phyloP scores from a whole-genome alignment of 2,888 invertebrate genomes.

The Cheilosia variabilis region DNA sequence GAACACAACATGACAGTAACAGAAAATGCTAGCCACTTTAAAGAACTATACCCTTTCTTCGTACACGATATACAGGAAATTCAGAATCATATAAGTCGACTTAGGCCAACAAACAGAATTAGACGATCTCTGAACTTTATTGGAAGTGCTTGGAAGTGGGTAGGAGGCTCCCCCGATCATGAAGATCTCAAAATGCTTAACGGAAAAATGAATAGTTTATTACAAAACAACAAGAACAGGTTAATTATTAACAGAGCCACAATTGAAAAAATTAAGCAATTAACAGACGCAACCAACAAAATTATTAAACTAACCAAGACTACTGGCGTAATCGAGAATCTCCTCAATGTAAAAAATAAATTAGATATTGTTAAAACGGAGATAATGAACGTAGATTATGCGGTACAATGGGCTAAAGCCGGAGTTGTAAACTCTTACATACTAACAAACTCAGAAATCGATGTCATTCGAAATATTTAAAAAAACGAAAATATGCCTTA shows the following conservation, averaged over 20 bases:
- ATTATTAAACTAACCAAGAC: too few species aligned
- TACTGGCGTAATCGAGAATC: too few species aligned
- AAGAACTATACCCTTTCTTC: neutral
- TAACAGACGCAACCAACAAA: too few species aligned
- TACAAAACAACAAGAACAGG: neutral
- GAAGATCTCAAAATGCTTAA: neutral
- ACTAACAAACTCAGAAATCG: neutral
- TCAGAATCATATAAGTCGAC: neutral
- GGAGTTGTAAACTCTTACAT: neutral
- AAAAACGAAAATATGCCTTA: neutral
- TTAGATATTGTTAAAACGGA: neutral
- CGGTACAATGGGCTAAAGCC: neutral
- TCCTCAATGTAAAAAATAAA: neutral
- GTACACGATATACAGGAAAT: neutral
- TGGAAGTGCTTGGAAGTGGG: slow-evolving; percentile 6
- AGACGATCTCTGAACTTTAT: slow-evolving; percentile 6
- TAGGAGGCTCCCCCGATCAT: slow-evolving; percentile 4
- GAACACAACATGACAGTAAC: neutral
- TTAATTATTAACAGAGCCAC: neutral
- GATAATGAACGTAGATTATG: neutral
- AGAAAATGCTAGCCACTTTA: neutral
- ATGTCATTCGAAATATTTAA: neutral
- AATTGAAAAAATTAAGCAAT: neutral
- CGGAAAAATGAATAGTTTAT: slow-evolving; percentile 17
- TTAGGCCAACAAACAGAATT: neutral